Conservation (phyloP, 2,888 invertebrate species). For the Itoplectis maculator region DNA sequence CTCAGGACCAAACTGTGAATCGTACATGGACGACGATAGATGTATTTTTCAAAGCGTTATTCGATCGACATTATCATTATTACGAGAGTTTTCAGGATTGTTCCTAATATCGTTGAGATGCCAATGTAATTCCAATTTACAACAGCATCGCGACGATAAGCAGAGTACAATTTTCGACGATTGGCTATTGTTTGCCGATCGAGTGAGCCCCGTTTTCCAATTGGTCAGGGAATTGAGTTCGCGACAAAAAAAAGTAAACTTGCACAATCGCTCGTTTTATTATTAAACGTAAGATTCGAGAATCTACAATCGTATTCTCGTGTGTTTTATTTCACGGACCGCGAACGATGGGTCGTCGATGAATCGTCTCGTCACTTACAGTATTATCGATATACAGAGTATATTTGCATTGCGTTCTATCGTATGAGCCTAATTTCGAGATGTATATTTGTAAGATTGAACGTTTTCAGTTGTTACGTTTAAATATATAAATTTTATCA, state of each 20-base stretch:
- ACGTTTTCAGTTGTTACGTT: constrained; percentile 49
- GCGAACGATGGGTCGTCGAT: constrained; percentile 8
- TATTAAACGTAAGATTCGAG: constrained; percentile 1
- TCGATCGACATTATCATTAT: neutral
- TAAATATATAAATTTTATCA: constrained; percentile 65
- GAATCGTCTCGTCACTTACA: constrained; percentile 7
- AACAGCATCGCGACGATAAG: neutral
- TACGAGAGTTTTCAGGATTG: constrained; percentile 9
- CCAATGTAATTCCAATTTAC: neutral
- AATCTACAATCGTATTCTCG: neutral
- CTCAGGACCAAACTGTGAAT: constrained; percentile 42
- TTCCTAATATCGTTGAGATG: neutral
- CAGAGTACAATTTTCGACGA: constrained; percentile 8
- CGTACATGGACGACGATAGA: neutral
- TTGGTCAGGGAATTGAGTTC: neutral
- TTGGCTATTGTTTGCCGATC: neutral
- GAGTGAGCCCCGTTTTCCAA: neutral
- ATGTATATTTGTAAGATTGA: constrained; percentile 56
- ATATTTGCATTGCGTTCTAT: constrained; percentile 15
- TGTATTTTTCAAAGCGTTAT: constrained; percentile 34
- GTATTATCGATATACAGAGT: constrained; percentile 32
- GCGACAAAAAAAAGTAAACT: neutral
- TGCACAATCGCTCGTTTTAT: constrained; percentile 13
- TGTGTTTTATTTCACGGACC: neutral
- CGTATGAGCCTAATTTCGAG: constrained; percentile 23